A percentile compares a stretch with the other conserved stretches of the same genome.
Conservation (phyloP, 2,113 vertebrate species). For the Platysteira castanea region DNA sequence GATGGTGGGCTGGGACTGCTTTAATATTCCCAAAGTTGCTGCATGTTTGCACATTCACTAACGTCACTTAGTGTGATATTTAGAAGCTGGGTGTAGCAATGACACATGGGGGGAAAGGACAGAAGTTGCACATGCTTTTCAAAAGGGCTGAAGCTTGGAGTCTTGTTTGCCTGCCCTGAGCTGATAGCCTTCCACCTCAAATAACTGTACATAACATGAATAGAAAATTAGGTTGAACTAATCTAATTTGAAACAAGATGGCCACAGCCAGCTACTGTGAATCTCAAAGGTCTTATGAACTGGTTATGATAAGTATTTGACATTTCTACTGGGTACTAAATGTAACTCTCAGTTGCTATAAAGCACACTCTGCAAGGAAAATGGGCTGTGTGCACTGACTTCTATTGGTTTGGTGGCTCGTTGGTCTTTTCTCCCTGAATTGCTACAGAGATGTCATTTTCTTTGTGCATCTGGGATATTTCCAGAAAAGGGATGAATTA, state of each 20-base stretch:
- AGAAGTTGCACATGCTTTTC: background rate
- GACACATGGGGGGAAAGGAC: background rate
- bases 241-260: conserved; percentile 42
- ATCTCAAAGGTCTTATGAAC: background rate
- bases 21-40: conserved; percentile 3
- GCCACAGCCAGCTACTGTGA: background rate
- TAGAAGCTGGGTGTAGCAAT: background rate
- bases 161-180: background rate
- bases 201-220: background rate
- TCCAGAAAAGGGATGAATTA: background rate
- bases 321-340: background rate
- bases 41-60: background rate
- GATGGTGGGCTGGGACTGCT: background rate
- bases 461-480: background rate
- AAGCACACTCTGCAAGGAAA: background rate
- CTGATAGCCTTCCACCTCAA: conserved; percentile 3
- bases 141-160: background rate
- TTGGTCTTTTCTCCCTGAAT: background rate
- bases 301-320: background rate
- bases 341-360: background rate
- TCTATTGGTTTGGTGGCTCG: background rate
- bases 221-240: conserved; percentile 43
- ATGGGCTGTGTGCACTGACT: background rate
- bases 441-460: background rate
- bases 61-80: background rate